Base-by-base conservation (phyloP, 2,888 invertebrate genomes). In the Eupsilia transversa region DNA sequence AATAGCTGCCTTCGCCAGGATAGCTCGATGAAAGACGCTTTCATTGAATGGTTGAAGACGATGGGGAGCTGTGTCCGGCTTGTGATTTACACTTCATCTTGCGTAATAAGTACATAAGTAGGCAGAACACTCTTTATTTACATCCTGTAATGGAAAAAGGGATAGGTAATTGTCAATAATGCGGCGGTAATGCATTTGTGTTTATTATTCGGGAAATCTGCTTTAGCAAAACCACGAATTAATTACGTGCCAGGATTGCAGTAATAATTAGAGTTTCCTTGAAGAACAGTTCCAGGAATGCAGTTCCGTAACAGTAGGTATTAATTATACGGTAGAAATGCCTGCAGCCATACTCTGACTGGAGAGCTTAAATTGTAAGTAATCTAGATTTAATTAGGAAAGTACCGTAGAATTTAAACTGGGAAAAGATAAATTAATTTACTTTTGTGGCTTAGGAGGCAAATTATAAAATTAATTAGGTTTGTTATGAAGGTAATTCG, bases 331-430 rank as follows among this genome's bases (percentile, higher is more conserved):
- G 17, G 30, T 56, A 56, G 80, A 33, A 64, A 83, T 59, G 49
- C 43, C 61, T 54, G 46, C 79, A 59, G 57, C n/a, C 23, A 35
- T 43, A 27, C 33, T 69, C 54, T 46, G 46, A 70, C 30, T 17
- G 54, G n/a, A 33, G 20, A 46, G 54, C 35, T 79, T 71, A 65
- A 83, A 49, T 70, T 83, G 59, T 56, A 20, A 20, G 59, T 79
- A 64, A 59, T 46, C 27, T 41, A 35, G 27, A 12, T 57, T 78
- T 79, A 9, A 71, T 64, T 59, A 46, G 23, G 30, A 27, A 27
- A 59, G n/a, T 9, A 14, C 27, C 14, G 27, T 6, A 5, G 43
- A 65, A 59, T 63, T 57, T 59, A 54, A n/a, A 49, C 20, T 27
- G 4, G 3, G 17, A 14, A 56, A 56, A 46, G 27, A 30, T 61